Percentiles rank a stretch among this genome's conserved stretches.
phyloP scores from a whole-genome alignment of 2,888 invertebrate species.

The Steinernema hermaphroditum region DNA sequence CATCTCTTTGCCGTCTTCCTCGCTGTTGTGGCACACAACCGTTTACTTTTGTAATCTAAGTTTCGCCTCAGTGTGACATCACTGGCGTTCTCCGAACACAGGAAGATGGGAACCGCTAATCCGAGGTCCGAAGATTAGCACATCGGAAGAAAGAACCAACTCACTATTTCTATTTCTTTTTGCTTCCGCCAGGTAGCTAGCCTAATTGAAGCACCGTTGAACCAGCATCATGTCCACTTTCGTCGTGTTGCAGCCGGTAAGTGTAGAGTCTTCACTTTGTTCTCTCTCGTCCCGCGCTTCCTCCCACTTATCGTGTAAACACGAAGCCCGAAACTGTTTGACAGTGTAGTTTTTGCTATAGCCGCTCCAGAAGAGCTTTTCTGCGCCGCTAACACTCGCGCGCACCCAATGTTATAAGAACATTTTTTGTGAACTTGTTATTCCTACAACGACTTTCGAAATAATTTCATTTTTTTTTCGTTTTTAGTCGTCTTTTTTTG shows the following conservation, averaged over 20 bases:
- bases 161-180: too few species aligned
- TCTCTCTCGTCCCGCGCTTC: neutral
- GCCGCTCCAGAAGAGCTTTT: neutral
- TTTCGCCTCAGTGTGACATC: neutral
- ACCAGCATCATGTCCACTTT: too few species aligned
- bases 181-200: too few species aligned
- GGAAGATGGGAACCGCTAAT: neutral
- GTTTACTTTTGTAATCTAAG: conserved; percentile 18
- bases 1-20: neutral
- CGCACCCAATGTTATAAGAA: too few species aligned
- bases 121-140: neutral
- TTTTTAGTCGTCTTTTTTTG: too few species aligned
- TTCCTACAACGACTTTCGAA: too few species aligned
- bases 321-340: neutral
- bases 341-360: neutral
- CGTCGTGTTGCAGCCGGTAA: conserved; percentile 21
- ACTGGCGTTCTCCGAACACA: neutral
- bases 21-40: too few species aligned
- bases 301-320: conserved; percentile 27
- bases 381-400: too few species aligned
- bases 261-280: neutral
- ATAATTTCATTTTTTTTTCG: too few species aligned
- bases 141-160: neutral
- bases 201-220: too few species aligned
- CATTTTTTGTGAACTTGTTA: too few species aligned